Percentiles rank a stretch among this genome's conserved stretches.
phyloP scores from a whole-genome alignment of 2,113 vertebrate genomes.

The Delphinapterus leucas region DNA sequence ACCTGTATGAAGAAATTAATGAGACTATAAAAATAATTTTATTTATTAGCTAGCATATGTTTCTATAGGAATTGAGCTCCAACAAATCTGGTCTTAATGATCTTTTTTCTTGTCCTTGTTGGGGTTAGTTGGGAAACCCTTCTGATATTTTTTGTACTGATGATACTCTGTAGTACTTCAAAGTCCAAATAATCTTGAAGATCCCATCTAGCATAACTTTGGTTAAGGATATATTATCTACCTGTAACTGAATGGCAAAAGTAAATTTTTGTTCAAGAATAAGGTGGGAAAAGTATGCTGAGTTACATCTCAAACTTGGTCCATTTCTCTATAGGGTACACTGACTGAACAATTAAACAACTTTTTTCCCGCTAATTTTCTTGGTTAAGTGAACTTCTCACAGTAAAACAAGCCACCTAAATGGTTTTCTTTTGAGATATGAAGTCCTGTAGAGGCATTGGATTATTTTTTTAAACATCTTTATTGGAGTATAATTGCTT shows the following conservation, averaged over 20 bases:
- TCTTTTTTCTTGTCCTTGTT: neutral
- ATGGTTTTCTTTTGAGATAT: constrained; percentile 41
- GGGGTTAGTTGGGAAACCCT: neutral
- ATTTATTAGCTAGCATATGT: neutral
- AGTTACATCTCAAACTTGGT: neutral
- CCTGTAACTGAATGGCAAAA: neutral
- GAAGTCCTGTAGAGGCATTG: neutral
- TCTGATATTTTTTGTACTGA: neutral
- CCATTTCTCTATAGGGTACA: neutral
- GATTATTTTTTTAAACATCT: constrained; percentile 2
- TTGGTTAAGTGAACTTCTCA: constrained; percentile 39
- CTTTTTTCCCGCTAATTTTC: neutral
- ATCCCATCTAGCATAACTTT: neutral
- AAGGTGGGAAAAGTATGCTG: neutral
- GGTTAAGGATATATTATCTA: neutral
- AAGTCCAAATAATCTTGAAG: constrained; percentile 22
- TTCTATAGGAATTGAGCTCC: neutral
- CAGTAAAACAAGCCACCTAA: constrained; percentile 26
- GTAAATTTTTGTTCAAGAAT: neutral
- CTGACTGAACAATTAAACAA: neutral
- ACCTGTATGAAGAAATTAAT: neutral
- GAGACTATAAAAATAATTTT: neutral
- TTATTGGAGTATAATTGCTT: too few relatives aligned
- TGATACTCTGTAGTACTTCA: neutral
- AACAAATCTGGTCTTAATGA: neutral